Conservation (phyloP, 2,797 vertebrate species). For the Buphagus erythrorhynchus region DNA sequence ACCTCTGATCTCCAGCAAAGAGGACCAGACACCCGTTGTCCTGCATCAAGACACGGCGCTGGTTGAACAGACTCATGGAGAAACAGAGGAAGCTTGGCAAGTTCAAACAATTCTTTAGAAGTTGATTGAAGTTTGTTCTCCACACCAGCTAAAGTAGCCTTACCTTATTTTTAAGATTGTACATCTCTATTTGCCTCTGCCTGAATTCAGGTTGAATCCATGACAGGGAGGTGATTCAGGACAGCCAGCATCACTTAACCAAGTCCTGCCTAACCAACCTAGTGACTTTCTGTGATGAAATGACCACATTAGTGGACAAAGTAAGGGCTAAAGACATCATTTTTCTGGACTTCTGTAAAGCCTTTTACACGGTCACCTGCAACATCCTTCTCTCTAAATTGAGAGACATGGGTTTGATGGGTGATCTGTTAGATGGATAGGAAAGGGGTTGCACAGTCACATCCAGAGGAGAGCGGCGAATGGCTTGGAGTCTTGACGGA, state of each 20-base stretch:
- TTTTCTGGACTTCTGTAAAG: background rate
- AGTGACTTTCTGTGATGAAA: too few species aligned
- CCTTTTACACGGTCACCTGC: background rate
- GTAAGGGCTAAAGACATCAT: background rate
- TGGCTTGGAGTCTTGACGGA: accelerated
- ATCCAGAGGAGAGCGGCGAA: background rate
- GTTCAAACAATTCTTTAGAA: background rate
- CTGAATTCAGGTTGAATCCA: background rate
- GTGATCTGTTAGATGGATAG: background rate
- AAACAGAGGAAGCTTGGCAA: background rate
- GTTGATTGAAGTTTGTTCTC: background rate
- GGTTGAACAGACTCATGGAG: accelerated
- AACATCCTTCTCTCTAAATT: background rate
- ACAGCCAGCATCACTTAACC: background rate
- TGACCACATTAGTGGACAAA: background rate
- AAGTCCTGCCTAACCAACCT: background rate
- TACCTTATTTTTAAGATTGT: background rate
- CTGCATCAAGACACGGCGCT: accelerated
- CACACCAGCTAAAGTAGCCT: background rate
- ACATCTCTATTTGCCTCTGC: background rate
- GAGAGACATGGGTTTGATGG: background rate
- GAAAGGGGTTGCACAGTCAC: background rate
- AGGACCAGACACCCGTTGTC: accelerated
- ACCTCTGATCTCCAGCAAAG: background rate
- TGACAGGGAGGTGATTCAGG: background rate